Conservation (phyloP, 2,113 vertebrate genomes). For the Pelecanoides urinatrix region DNA sequence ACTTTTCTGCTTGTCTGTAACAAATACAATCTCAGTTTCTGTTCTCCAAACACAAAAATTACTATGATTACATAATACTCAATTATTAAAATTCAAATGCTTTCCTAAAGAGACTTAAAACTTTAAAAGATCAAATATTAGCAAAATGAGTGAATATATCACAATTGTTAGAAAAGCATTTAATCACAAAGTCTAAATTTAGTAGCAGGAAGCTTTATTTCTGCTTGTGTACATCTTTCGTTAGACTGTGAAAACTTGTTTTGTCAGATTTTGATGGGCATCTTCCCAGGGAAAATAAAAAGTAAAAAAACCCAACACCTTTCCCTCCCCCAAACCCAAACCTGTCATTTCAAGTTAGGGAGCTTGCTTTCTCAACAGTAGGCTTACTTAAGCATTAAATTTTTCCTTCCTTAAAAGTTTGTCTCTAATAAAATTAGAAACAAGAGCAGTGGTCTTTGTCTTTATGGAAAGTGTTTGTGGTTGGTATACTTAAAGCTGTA, state of each 20-base stretch:
- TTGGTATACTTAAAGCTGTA: background rate
- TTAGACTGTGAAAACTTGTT: background rate
- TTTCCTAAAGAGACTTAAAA: background rate
- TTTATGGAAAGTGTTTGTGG: background rate
- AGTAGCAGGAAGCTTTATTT: background rate
- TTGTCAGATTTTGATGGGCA: background rate
- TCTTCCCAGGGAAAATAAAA: background rate
- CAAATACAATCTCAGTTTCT: background rate
- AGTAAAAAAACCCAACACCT: rapidly evolving
- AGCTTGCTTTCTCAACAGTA: background rate
- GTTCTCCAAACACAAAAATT: background rate
- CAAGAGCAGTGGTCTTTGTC: background rate
- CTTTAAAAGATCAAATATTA: background rate
- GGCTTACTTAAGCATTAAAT: background rate
- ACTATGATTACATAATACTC: background rate
- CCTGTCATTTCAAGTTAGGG: background rate
- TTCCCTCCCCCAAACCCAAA: background rate
- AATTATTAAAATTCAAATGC: background rate
- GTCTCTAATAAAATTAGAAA: background rate
- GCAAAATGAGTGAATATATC: background rate
- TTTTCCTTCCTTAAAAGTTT: background rate
- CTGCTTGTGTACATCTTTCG: background rate
- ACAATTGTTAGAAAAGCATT: background rate
- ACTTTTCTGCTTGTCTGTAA: background rate
- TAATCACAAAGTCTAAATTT: background rate